Conservation (phyloP, 2,888 invertebrate genomes). For the Leptopilina drosophilae region DNA sequence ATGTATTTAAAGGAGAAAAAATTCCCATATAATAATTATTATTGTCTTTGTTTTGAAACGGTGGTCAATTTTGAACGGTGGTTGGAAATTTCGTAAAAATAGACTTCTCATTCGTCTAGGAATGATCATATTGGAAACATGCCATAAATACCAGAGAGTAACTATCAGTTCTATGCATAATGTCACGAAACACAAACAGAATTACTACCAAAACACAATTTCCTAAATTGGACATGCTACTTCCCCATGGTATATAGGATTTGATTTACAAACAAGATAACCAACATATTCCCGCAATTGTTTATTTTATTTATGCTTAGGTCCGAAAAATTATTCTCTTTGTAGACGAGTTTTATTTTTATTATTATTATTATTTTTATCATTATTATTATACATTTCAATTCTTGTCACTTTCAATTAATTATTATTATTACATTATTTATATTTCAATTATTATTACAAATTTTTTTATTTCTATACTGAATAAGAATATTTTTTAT, state of each 20-base stretch:
- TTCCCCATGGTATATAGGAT: background rate
- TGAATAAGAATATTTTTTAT: too few species aligned
- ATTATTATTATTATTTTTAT: too few species aligned
- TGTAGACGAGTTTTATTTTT: too few species aligned
- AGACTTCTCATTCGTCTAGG: background rate
- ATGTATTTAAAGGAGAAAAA: too few species aligned
- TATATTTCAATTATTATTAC: too few species aligned
- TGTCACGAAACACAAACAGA: constrained; percentile 5
- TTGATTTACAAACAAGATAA: constrained; percentile 4
- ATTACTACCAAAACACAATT: constrained; percentile 12
- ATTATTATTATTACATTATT: too few species aligned
- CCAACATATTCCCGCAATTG: background rate
- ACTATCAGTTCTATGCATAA: background rate
- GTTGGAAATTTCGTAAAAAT: background rate
- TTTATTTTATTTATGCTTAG: background rate
- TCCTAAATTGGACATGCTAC: constrained; percentile 4
- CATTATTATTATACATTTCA: too few species aligned
- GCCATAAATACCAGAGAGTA: constrained; percentile 16
- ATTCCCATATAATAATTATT: too few species aligned
- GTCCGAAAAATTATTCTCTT: too few species aligned
- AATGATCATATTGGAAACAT: constrained; percentile 15
- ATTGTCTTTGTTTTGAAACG: background rate
- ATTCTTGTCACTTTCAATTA: too few species aligned
- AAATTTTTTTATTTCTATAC: too few species aligned
- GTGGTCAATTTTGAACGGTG: background rate